Percentiles rank a stretch among this genome's conserved stretches.
Evolutionary conservation across 2,797 vertebrate genomes (phyloP).

Genomic region (Glyptemys insculpta): DNA sequence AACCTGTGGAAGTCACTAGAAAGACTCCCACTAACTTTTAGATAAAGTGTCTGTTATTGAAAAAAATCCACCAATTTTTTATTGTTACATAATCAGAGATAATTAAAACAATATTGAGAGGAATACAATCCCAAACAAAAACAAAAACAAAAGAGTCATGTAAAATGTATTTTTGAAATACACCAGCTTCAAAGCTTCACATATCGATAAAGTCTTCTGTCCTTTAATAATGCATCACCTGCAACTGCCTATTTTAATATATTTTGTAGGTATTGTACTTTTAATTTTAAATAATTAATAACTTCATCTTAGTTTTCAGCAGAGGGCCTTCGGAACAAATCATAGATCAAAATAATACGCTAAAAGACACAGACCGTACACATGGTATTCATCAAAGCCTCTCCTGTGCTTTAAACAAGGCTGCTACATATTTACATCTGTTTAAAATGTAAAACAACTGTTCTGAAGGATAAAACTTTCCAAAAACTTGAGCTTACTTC

Average conservation of each 20-base stretch:
- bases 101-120: neutral
- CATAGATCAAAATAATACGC: conserved; percentile 55
- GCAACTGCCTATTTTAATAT: neutral
- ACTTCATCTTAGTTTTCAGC: conserved; percentile 76
- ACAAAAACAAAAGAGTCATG: neutral
- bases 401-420: neutral
- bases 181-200: neutral
- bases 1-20: neutral
- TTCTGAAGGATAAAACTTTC: conserved; percentile 29
- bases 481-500: conserved; percentile 4
- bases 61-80: neutral
- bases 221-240: neutral
- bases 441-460: conserved; percentile 33
- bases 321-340: conserved; percentile 80
- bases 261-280: conserved; percentile 31
- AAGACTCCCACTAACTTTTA: neutral
- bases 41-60: neutral
- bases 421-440: conserved; percentile 10
- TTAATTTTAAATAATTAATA: conserved; percentile 74
- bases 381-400: conserved; percentile 3
- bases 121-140: neutral
- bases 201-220: neutral
- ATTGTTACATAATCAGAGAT: neutral
- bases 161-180: neutral
- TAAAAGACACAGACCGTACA: conserved; percentile 28